A percentile compares a stretch with the other conserved stretches of the same genome.
phyloP scores from a whole-genome alignment of 2,888 invertebrate genomes.

The Trichopria drosophilae region DNA sequence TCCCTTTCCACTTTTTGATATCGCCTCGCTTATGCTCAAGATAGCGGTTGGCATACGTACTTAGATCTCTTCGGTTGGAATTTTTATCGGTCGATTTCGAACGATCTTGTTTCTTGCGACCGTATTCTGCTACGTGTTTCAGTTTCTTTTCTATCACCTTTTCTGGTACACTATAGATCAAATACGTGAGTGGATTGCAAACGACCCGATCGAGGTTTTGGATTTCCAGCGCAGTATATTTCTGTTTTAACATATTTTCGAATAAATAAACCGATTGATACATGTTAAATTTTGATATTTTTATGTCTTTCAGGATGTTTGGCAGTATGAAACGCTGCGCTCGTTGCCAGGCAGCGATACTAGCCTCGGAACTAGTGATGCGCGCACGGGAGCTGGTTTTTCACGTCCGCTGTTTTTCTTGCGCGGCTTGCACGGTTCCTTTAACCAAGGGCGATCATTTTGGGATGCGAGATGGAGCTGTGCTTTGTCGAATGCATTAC shows the following conservation, averaged over 20 bases:
- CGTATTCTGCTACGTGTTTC: too few species aligned
- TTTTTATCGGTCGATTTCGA: too few species aligned
- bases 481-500: slow-evolving; percentile 81
- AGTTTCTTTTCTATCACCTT: too few species aligned
- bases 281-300: slow-evolving; percentile 8
- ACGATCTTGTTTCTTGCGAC: too few species aligned
- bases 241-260: slow-evolving; percentile 20
- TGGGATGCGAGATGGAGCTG: slow-evolving; percentile 85
- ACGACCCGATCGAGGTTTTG: too few species aligned
- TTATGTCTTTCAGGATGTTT: slow-evolving; percentile 75
- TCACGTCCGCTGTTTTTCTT: slow-evolving; percentile 94
- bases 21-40: too few species aligned
- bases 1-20: too few species aligned
- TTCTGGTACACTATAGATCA: too few species aligned
- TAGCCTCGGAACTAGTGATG: slow-evolving; percentile 93
- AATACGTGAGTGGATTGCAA: too few species aligned
- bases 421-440: slow-evolving; percentile 82
- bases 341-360: slow-evolving; percentile 85
- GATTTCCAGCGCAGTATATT: not conserved
- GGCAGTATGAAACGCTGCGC: slow-evolving; percentile 82
- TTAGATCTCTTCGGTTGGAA: too few species aligned
- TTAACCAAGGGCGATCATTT: slow-evolving; percentile 94
- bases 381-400: slow-evolving; percentile 88
- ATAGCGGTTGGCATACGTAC: too few species aligned
- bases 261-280: too few species aligned